Evolutionary conservation across 2,113 vertebrate genomes (phyloP).

Genomic region (Hirundichthys speculiger): DNA sequence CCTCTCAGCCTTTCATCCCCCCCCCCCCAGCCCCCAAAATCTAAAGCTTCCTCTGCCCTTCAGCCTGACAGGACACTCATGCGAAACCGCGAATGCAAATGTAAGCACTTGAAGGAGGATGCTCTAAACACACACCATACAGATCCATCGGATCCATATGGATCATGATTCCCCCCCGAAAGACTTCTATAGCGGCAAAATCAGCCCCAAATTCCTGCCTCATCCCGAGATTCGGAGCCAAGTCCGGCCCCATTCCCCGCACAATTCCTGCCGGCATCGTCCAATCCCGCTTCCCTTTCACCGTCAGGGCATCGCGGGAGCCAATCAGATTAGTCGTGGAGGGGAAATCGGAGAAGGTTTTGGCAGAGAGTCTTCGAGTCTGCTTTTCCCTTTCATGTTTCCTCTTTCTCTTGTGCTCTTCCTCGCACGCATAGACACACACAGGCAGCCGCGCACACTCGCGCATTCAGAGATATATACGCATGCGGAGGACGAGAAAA

Average conservation of each 20-base stretch:
- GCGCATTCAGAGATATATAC: slow-evolving; percentile 54
- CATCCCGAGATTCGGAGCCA: slow-evolving; percentile 63
- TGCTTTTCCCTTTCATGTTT: slow-evolving; percentile 76
- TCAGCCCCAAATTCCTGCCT: slow-evolving; percentile 67
- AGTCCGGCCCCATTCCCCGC: slow-evolving; percentile 56
- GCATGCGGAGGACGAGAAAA: slow-evolving; percentile 66
- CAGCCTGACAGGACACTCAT: slow-evolving; percentile 32
- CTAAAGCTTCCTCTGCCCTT: slow-evolving; percentile 69
- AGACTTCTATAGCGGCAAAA: slow-evolving; percentile 51
- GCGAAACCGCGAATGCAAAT: slow-evolving; percentile 19
- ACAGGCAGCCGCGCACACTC: slow-evolving; percentile 34
- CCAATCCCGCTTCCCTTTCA: slow-evolving; percentile 72
- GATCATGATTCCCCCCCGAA: slow-evolving; percentile 38
- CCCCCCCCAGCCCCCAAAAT: slow-evolving; percentile 26
- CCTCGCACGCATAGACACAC: slow-evolving; percentile 36
- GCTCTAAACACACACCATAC: slow-evolving; percentile 27
- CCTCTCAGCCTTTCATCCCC: slow-evolving; percentile 45
- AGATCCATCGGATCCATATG: slow-evolving; percentile 31
- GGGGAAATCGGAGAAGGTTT: slow-evolving; percentile 74
- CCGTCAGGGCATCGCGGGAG: slow-evolving; percentile 62
- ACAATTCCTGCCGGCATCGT: slow-evolving; percentile 60
- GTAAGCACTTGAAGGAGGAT: slow-evolving; percentile 21
- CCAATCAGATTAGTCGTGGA: slow-evolving; percentile 80
- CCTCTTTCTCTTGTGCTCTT: slow-evolving; percentile 56
- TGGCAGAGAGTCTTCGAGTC: slow-evolving; percentile 65